Evolutionary conservation across 2,888 invertebrate genomes (phyloP).

Genomic region (Flabesymbios commensalis): DNA sequence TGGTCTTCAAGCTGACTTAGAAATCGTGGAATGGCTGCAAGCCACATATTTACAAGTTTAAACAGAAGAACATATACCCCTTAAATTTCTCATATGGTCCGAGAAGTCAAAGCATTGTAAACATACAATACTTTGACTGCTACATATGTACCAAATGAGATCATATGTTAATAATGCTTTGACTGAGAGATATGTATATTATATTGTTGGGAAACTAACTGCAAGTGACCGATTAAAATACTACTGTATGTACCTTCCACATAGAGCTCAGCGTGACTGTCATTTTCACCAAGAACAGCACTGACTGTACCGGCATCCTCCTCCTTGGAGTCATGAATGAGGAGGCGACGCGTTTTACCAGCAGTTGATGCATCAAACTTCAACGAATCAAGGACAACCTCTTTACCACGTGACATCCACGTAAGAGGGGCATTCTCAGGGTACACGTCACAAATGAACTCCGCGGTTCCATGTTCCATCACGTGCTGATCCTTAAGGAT

Average conservation of each 20-base stretch:
- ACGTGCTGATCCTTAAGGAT: slow-evolving; percentile 30
- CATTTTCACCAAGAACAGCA: slow-evolving; percentile 47
- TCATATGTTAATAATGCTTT: no score
- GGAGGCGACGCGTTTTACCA: slow-evolving; percentile 43
- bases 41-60: no score
- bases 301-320: slow-evolving; percentile 54
- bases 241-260: slow-evolving; percentile 29
- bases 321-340: slow-evolving; percentile 45
- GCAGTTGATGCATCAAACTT: slow-evolving; percentile 39
- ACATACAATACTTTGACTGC: no score
- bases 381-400: slow-evolving; percentile 28
- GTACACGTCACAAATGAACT: slow-evolving; percentile 89
- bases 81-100: no score
- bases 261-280: slow-evolving; percentile 43
- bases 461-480: slow-evolving; percentile 65
- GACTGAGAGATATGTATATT: no score
- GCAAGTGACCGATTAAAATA: no score
- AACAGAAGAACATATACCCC: no score
- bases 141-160: no score
- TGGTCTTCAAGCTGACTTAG: no score
- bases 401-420: slow-evolving; percentile 79
- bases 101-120: no score
- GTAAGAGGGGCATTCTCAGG: slow-evolving; percentile 91
- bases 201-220: no score
- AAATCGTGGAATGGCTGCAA: no score